Evolutionary conservation across 1,140 invertebrate genomes (phyloP), one percentile per base, ranked within the genome.

Genomic region (Eumeta japonica): DNA sequence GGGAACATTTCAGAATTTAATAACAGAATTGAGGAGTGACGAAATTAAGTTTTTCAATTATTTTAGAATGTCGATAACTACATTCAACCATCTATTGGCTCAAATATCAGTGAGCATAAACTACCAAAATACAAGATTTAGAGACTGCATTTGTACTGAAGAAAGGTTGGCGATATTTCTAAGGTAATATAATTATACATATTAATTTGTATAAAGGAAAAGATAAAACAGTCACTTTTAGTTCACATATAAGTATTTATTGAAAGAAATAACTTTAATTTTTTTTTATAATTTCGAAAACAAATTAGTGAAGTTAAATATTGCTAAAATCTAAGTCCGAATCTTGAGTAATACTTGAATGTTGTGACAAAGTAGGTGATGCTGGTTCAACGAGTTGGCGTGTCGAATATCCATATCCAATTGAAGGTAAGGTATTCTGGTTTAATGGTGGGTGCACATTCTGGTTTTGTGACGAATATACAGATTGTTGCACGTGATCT

Each of bases 71-170:
- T n/a, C 28, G 28, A 29, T 29, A 29, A 11, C 28, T 29, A 29
- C 28, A 29, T 29, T 29, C 28, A 29, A 29, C 28, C 28, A 29
- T 29, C 28, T 29, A 29, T 29, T 29, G 28, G 28, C 28, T 29
- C 28, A 29, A 29, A 29, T 29, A 29, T 11, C 28, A 29, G 28
- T 29, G 28, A 29, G 28, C 28, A 29, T 29, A 29, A 29, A n/a
- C n/a, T n/a, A n/a, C n/a, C n/a, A n/a, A n/a, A n/a, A n/a, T n/a
- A n/a, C n/a, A n/a, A n/a, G n/a, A 29, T 24, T 24, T 24, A 24
- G 20, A 24, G 20, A 24, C 20, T 24, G 20, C 20, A 24, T 24
- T 24, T n/a, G n/a, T n/a, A n/a, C n/a, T n/a, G n/a, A n/a, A n/a
- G n/a, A n/a, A n/a, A n/a, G n/a, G n/a, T n/a, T 24, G 20, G 20